Percentiles rank a stretch among this genome's conserved stretches.
phyloP scores from a whole-genome alignment of 2,113 vertebrate species.

The Lagopus muta region DNA sequence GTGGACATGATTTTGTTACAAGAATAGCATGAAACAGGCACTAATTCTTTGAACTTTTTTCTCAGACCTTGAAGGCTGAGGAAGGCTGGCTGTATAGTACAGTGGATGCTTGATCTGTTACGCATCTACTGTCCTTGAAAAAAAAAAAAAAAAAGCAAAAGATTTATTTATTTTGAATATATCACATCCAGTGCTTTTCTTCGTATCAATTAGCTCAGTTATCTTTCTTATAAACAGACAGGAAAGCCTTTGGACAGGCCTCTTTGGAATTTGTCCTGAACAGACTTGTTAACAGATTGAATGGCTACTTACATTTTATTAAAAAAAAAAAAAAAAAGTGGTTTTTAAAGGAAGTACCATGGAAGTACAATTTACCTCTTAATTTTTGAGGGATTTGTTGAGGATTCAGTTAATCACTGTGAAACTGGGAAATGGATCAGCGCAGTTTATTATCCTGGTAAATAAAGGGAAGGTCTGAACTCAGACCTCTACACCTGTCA shows the following conservation, averaged over 20 bases:
- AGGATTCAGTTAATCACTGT: neutral
- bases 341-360: neutral
- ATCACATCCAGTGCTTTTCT: neutral
- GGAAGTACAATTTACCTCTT: neutral
- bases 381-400: neutral
- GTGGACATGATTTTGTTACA: constrained; percentile 29
- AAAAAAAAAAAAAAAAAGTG: neutral
- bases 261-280: neutral
- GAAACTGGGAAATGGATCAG: neutral
- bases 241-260: neutral
- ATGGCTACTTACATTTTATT: neutral
- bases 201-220: neutral
- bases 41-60: constrained; percentile 12
- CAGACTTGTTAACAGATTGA: neutral
- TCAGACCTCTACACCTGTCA: neutral
- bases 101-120: neutral
- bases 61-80: neutral
- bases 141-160: neutral
- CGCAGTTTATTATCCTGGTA: neutral
- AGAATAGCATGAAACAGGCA: constrained; percentile 8
- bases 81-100: neutral
- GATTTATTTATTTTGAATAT: neutral
- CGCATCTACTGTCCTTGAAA: neutral
- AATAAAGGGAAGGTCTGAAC: neutral
- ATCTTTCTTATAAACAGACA: neutral